Base-by-base conservation (phyloP, 2,113 vertebrate genomes). In the Camelus dromedarius region DNA sequence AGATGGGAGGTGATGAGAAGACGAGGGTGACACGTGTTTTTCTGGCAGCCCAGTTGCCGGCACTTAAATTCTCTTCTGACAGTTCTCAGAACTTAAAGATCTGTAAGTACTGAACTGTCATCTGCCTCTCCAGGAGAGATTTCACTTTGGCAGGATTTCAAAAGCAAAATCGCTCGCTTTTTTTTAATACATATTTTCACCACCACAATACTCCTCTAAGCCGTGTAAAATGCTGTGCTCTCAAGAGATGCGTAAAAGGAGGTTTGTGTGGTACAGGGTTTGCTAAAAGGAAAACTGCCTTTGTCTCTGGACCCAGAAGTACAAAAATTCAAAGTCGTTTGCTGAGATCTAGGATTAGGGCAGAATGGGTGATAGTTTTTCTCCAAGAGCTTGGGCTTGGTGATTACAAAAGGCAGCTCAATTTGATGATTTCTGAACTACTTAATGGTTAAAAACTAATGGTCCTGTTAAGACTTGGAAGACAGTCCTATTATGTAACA, bases 91-190 rank as follows among this genome's bases (percentile, higher is more conserved):
- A 97, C 96, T 91, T 80, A 58, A 93, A 98, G 97, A 94, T 93
- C 96, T 54, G 3, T 87, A 97, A 97, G 96, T 82, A 96, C 96
- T 66, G 82, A 97, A 97, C 98, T 96, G 98, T 98, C 98, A 98
- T 96, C 96, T 98, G 91, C 75, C 96, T 96, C 92, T 97, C 94
- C 97, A 42, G 50, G 35, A 70, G 96, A 98, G 98, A 94, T 95
- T 98, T 97, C 80, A 92, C 89, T 94, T 88, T 97, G 98, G 96
- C 97, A 96, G 91, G n/a, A 92, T 94, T 98, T 98, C 98, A 98
- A 76, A 97, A 97, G 93, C 48, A 95, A 96, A 98, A 76, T 90
- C 85, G 10, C 4, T 38, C 9, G 0, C 81, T 93, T 96, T 54
- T 54, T 54, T 54, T 54, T 14, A 54, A 97, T 93, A 96, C 42